These are phyloP conservation scores for Pica pica DNA, from an alignment of 2,113 vertebrate species.

Conservation along the genomic window DNA sequence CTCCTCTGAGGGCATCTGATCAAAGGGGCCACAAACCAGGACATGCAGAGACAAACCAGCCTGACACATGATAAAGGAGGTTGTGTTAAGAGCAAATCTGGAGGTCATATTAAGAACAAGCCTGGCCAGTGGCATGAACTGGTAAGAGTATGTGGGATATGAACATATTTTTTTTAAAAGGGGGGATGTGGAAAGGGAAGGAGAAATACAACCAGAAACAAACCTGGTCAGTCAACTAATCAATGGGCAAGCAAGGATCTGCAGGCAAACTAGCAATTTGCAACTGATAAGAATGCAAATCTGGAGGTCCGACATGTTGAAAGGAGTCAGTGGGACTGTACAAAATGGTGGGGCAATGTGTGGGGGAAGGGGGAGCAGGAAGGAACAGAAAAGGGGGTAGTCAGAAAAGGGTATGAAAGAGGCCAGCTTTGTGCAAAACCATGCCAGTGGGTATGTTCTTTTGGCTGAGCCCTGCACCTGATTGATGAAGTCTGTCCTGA, in stretches of 20 bases:
- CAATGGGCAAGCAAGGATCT: not conserved
- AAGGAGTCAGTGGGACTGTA: rapidly evolving
- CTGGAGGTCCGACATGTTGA: not conserved
- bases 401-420: not conserved
- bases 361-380: not conserved
- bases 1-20: not conserved
- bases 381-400: rapidly evolving
- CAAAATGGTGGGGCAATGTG: not conserved
- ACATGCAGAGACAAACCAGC: not conserved
- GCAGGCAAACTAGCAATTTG: not conserved
- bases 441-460: rapidly evolving
- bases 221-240: not conserved
- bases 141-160: not conserved
- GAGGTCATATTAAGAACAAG: not conserved
- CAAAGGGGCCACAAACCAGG: not conserved
- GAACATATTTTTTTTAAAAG: not conserved
- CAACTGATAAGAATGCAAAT: not conserved
- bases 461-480: not conserved
- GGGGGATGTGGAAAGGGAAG: rapidly evolving
- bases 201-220: not conserved
- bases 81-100: not conserved
- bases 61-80: not conserved
- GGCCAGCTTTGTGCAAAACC: rapidly evolving
- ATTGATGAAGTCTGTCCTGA: rapidly evolving
- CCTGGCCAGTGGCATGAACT: not conserved